Conservation (phyloP, 2,113 vertebrate species). For the Laticauda laticaudata region DNA sequence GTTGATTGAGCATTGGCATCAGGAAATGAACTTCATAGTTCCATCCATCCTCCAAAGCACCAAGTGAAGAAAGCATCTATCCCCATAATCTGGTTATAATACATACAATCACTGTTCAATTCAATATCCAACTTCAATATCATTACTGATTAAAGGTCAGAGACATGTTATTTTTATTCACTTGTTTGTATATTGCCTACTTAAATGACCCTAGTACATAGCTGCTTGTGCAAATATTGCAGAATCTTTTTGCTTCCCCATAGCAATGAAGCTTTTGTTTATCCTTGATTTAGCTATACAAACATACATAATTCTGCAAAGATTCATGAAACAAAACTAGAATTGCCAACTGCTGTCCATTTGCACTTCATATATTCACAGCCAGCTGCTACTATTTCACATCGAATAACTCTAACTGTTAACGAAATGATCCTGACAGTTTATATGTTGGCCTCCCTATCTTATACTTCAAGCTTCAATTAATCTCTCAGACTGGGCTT, state of each 20-base stretch:
- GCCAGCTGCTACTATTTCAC: slow-evolving; percentile 65
- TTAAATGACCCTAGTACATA: slow-evolving; percentile 1
- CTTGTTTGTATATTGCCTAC: background rate
- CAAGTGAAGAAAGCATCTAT: background rate
- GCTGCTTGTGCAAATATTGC: slow-evolving; percentile 21
- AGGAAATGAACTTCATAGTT: background rate
- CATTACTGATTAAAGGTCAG: background rate
- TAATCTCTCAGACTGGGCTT: slow-evolving; percentile 38
- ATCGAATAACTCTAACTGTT: slow-evolving; percentile 48
- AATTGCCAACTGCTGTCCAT: slow-evolving; percentile 66
- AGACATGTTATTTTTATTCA: background rate
- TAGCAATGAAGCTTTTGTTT: slow-evolving; percentile 43
- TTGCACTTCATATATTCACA: slow-evolving; percentile 64
- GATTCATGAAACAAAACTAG: slow-evolving; percentile 67
- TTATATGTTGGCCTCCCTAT: slow-evolving; percentile 47
- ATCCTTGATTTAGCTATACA: slow-evolving; percentile 57
- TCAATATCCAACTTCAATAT: background rate
- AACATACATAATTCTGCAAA: slow-evolving; percentile 62
- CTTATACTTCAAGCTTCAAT: slow-evolving; percentile 57
- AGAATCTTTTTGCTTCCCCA: slow-evolving; percentile 21
- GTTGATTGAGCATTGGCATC: background rate
- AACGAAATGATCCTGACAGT: slow-evolving; percentile 53
- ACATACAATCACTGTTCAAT: background rate
- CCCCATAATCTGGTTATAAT: background rate
- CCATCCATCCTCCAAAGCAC: background rate